These are phyloP conservation scores for Theretra japonica DNA, from an alignment of 2,888 invertebrate genomes.

Conservation along the genomic window DNA sequence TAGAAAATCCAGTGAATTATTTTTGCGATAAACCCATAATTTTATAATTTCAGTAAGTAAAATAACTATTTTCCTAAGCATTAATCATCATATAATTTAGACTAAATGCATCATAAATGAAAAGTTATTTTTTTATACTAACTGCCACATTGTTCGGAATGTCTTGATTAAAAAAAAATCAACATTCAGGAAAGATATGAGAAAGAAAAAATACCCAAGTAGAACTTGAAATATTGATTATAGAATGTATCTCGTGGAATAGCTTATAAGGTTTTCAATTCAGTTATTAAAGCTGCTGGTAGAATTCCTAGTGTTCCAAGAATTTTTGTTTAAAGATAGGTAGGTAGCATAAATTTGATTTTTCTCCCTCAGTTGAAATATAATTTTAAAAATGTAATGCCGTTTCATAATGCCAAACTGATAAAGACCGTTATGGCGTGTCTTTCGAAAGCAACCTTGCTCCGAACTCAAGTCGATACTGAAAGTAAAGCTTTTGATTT, in stretches of 20 bases:
- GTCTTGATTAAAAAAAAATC: too few relatives aligned
- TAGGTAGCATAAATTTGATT: too few relatives aligned
- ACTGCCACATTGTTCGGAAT: too few relatives aligned
- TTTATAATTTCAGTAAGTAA: too few relatives aligned
- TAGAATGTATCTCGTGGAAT: background rate
- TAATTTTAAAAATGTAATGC: background rate
- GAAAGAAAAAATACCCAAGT: too few relatives aligned
- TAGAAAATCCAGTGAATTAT: too few relatives aligned
- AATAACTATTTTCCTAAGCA: too few relatives aligned
- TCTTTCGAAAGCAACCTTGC: constrained; percentile 32
- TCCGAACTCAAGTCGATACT: constrained; percentile 27
- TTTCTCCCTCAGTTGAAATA: background rate
- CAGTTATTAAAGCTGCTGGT: background rate
- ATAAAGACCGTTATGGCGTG: constrained; percentile 23
- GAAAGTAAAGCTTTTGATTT: constrained; percentile 29
- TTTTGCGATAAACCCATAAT: too few relatives aligned
- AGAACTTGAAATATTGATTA: background rate
- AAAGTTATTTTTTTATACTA: too few relatives aligned
- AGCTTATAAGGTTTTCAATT: background rate
- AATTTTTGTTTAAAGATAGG: background rate
- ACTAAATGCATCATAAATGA: too few relatives aligned
- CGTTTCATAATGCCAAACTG: constrained; percentile 21
- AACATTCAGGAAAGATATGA: too few relatives aligned
- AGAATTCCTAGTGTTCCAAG: background rate
- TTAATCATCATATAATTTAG: too few relatives aligned